Percentiles rank a stretch among this genome's conserved stretches.
Evolutionary conservation across 2,797 vertebrate genomes (phyloP).

Genomic region (Tragelaphus eurycerus): DNA sequence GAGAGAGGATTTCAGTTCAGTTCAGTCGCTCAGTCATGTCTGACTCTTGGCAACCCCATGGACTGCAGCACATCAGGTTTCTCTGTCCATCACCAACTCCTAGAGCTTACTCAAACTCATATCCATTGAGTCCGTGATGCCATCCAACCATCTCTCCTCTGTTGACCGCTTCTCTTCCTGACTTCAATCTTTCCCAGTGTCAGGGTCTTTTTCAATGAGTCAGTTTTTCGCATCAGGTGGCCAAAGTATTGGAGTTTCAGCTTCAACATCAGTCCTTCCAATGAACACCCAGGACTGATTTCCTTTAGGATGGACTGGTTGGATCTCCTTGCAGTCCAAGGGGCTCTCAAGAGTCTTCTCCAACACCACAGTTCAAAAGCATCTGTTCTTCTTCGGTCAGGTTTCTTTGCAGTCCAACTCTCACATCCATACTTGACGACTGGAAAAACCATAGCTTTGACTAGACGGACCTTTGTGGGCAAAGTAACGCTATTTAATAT

Average conservation of each 20-base stretch:
- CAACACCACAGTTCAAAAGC: neutral
- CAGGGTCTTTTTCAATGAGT: neutral
- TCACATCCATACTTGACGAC: neutral
- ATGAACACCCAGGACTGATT: neutral
- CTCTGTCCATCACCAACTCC: neutral
- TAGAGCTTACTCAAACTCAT: neutral
- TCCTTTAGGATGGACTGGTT: neutral
- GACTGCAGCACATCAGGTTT: fast-evolving
- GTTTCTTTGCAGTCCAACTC: neutral
- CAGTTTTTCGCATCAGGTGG: fast-evolving
- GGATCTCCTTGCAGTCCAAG: neutral
- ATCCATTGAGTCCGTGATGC: neutral
- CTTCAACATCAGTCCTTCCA: neutral
- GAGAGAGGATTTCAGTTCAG: neutral
- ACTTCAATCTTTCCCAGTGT: neutral
- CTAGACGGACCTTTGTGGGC: fast-evolving
- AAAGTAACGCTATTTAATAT: neutral
- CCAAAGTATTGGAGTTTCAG: neutral
- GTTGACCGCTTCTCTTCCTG: fast-evolving
- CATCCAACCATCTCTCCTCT: neutral
- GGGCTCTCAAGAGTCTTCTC: neutral
- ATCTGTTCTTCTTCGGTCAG: fast-evolving
- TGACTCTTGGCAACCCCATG: fast-evolving
- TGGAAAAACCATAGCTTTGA: neutral
- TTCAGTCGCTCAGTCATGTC: neutral